These are phyloP conservation scores for Pseudococcus viburni DNA, from an alignment of 2,888 invertebrate genomes.

Conservation along the genomic window DNA sequence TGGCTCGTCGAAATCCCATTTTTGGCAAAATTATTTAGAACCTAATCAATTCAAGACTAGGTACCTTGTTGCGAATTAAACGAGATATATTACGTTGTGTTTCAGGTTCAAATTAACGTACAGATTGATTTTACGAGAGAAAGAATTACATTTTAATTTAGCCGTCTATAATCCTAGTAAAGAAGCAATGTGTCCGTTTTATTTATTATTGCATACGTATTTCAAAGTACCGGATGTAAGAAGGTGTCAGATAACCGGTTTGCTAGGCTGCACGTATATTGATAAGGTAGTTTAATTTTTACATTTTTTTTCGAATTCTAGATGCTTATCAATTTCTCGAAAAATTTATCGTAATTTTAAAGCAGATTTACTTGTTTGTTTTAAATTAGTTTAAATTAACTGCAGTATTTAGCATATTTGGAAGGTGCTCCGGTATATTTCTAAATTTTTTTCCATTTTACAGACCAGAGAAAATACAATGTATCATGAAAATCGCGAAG, in stretches of 20 bases:
- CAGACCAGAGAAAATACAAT: constrained; percentile 71
- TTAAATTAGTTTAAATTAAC: constrained; percentile 3
- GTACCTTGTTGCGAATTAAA: neutral
- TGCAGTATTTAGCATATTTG: neutral
- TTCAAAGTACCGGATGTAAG: constrained; percentile 95
- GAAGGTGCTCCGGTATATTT: neutral
- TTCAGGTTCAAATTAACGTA: constrained; percentile 91
- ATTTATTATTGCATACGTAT: constrained; percentile 93
- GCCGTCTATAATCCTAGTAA: constrained; percentile 95
- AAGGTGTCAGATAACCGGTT: constrained; percentile 91
- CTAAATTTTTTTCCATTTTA: neutral
- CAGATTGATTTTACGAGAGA: constrained; percentile 90
- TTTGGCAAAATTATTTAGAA: too few relatives aligned
- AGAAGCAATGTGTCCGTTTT: constrained; percentile 88
- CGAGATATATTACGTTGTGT: neutral
- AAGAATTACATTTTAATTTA: constrained; percentile 93
- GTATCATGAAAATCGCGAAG: constrained; percentile 91
- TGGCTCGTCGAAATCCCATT: too few relatives aligned
- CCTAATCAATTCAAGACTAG: too few relatives aligned
- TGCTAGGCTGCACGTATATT: constrained; percentile 90
- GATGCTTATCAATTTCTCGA: constrained; percentile 22
- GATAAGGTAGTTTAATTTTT: constrained; percentile 79
- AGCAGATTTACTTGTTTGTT: constrained; percentile 22
- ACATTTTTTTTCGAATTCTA: neutral
- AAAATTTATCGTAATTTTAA: constrained; percentile 27